These are phyloP conservation scores for Mormyrus hasselquistii DNA, from an alignment of 2,797 vertebrate genomes.

Conservation along the genomic window DNA sequence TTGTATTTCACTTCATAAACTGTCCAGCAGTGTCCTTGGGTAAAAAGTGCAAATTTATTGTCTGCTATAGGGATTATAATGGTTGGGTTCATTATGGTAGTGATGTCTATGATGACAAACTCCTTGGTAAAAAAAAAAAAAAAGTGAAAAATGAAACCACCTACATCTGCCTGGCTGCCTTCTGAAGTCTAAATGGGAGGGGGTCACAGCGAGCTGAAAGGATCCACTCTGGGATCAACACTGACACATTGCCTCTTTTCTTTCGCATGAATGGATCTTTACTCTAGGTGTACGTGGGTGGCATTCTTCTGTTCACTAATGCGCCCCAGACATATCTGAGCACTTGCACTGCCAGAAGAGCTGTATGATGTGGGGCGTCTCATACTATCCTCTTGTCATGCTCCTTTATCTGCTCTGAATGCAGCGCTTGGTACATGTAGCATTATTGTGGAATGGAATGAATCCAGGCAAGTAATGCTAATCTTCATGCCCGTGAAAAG, in stretches of 20 bases:
- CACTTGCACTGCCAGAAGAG: not conserved
- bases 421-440: not conserved
- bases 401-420: conserved; percentile 1
- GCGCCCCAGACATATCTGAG: not conserved
- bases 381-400: not conserved
- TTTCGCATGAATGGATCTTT: not conserved
- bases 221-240: not conserved
- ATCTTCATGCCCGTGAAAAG: not conserved
- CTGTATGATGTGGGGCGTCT: not conserved
- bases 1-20: not conserved
- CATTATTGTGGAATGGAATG: not conserved
- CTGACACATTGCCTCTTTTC: not conserved
- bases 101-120: not conserved
- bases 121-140: not conserved
- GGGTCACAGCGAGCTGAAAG: not conserved
- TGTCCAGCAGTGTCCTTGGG: not conserved
- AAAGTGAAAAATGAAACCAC: not conserved
- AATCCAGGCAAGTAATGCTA: not conserved
- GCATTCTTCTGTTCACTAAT: conserved; percentile 8
- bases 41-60: not conserved
- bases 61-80: not conserved
- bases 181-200: not conserved
- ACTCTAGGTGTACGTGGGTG: not conserved
- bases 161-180: not conserved
- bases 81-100: not conserved